phyloP scores from a whole-genome alignment of 2,113 vertebrate species.

The Mesembrinibis cayennensis region DNA sequence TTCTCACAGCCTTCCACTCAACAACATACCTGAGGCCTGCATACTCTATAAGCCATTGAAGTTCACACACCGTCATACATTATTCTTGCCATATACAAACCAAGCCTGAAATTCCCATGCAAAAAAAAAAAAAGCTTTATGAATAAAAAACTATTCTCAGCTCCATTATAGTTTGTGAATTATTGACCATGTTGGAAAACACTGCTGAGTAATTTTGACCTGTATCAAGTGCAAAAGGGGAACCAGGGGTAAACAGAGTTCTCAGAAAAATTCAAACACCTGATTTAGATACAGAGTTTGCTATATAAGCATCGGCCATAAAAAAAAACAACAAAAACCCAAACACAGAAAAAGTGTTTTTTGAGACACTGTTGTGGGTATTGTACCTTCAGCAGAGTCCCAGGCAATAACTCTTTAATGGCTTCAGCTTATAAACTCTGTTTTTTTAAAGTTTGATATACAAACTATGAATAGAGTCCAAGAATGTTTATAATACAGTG shows the following conservation, averaged over 20 bases:
- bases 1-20: neutral
- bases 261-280: neutral
- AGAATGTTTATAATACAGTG: neutral
- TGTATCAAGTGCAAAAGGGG: neutral
- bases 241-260: neutral
- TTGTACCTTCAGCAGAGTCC: neutral
- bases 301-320: neutral
- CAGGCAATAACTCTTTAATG: neutral
- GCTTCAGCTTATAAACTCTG: neutral
- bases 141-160: neutral
- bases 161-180: neutral
- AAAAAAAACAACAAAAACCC: neutral
- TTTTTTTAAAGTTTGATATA: neutral
- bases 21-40: neutral
- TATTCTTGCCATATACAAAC: neutral
- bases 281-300: conserved; percentile 1
- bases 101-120: neutral
- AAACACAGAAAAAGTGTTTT: neutral
- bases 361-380: neutral
- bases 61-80: rapidly evolving
- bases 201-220: neutral
- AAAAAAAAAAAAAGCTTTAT: neutral
- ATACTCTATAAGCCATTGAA: neutral
- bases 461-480: neutral
- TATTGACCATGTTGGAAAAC: neutral